Base-by-base conservation (phyloP, 1,140 invertebrate genomes). In the Drosophila arizonae region DNA sequence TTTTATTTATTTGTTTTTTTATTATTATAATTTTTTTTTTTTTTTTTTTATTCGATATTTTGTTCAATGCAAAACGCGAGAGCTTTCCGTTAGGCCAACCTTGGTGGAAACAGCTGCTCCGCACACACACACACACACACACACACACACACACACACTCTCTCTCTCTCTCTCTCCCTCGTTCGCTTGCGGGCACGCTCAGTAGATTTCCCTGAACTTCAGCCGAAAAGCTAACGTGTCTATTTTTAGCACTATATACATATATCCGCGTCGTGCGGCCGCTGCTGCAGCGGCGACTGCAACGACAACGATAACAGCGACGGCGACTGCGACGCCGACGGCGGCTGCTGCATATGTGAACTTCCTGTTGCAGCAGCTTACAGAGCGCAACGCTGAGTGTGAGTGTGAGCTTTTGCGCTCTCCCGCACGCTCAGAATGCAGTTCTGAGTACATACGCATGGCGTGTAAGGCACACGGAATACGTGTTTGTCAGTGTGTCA, bases 161-260 rank as follows among this genome's bases (percentile, higher is more conserved):
- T 54, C 48, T 21, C 66, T 0, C 57, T 10, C 60, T 26, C 58
- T 26, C 39, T 24, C 26, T 46, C 33, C 11, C 43, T n/a, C 50
- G n/a, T 15, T 13, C 28, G 2, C 28, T 9, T 30, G 39, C 45
- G 10, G 13, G 15, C 9, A 63, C 69, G 52, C 46, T 54, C 60
- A 87, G 76, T 86, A 81, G 82, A 87, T 87, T 87, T 87, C 82
- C 82, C 82, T 87, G 82, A 87, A 87, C 82, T 87, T 87, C 82
- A 87, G 76, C 72, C 79, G 68, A 75, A 85, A 88, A 87, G 77
- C 77, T 77, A 79, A 77, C 84, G 56, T 61, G 70, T 72, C 67
- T 88, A 88, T 88, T 89, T 78, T 72, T 88, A 88, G 84, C 77
- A 48, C 63, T 24, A 52, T 41, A 79, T 46, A 79, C 21, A 24